phyloP scores from a whole-genome alignment of 2,888 invertebrate genomes.

The Acanthacorydalis orientalis region DNA sequence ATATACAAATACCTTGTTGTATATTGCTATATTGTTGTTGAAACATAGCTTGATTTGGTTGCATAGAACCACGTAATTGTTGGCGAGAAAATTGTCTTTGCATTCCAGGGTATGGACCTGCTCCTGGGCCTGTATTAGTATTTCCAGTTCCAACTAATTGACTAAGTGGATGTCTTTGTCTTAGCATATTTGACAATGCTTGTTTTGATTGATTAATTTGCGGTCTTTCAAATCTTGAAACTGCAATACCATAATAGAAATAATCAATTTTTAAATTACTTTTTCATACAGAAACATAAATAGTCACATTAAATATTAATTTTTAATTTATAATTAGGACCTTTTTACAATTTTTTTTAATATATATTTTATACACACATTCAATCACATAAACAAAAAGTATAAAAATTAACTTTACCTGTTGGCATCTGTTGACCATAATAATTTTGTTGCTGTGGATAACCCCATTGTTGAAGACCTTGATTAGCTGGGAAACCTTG shows the following conservation, averaged over 20 bases:
- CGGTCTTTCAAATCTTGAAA: constrained; percentile 30
- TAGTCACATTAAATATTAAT: no score
- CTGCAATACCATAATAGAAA: constrained; percentile 17
- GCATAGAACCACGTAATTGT: constrained; percentile 23
- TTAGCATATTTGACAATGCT: constrained; percentile 71
- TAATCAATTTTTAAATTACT: neutral
- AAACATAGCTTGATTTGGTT: constrained; percentile 33
- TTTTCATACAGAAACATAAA: neutral
- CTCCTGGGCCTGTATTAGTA: constrained; percentile 19
- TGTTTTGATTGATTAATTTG: constrained; percentile 62
- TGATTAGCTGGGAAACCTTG: constrained; percentile 11
- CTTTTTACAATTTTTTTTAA: no score
- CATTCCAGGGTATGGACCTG: constrained; percentile 26
- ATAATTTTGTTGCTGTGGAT: constrained; percentile 27
- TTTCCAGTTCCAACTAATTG: constrained; percentile 25
- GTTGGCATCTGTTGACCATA: constrained; percentile 32
- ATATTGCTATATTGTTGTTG: constrained; percentile 44
- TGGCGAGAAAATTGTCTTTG: constrained; percentile 32
- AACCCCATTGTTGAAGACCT: constrained; percentile 14
- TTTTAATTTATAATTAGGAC: no score
- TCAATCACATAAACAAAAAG: neutral
- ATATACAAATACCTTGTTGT: constrained; percentile 31
- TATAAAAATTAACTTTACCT: constrained; percentile 12
- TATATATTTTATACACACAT: neutral
- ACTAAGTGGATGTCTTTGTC: constrained; percentile 52